These are phyloP conservation scores for Aphelenchoides fujianensis DNA, from an alignment of 1,140 invertebrate species.

Conservation along the genomic window DNA sequence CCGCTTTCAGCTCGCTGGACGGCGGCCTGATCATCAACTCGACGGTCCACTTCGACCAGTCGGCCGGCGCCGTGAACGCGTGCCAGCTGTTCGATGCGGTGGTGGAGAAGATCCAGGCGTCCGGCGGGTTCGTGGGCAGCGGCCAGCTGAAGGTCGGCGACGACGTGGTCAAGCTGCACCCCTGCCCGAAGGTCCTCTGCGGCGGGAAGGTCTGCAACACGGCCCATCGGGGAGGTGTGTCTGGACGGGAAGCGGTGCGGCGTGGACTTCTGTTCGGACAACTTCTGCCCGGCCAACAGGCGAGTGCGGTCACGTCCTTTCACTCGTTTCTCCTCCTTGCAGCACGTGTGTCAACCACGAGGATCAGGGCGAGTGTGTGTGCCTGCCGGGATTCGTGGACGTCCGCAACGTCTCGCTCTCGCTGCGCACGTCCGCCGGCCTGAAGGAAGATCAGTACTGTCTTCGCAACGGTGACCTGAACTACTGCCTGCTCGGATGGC, in stretches of 20 bases:
- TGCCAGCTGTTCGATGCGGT: slow-evolving; percentile 16
- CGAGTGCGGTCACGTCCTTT: neutral
- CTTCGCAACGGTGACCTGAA: neutral
- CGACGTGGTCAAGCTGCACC: slow-evolving; percentile 13
- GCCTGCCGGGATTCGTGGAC: slow-evolving; percentile 8
- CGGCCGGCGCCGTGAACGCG: neutral
- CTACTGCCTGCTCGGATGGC: neutral
- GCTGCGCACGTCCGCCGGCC: neutral
- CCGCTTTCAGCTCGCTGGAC: neutral
- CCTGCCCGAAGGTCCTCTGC: slow-evolving; percentile 10
- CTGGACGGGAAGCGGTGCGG: slow-evolving; percentile 1
- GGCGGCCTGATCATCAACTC: neutral
- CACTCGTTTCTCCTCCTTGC: neutral
- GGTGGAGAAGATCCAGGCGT: slow-evolving; percentile 7
- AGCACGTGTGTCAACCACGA: neutral
- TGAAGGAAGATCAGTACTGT: slow-evolving; percentile 15
- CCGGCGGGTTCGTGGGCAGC: neutral
- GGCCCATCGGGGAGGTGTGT: slow-evolving; percentile 14
- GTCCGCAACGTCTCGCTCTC: slow-evolving; percentile 4
- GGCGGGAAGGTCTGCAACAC: slow-evolving; percentile 16
- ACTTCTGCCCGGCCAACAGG: slow-evolving; percentile 8
- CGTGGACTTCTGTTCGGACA: slow-evolving; percentile 1
- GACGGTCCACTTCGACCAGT: neutral
- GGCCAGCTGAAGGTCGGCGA: slow-evolving; percentile 5
- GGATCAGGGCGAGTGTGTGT: neutral